Conservation (phyloP, 2,888 invertebrate genomes). For the Rapana venosa region DNA sequence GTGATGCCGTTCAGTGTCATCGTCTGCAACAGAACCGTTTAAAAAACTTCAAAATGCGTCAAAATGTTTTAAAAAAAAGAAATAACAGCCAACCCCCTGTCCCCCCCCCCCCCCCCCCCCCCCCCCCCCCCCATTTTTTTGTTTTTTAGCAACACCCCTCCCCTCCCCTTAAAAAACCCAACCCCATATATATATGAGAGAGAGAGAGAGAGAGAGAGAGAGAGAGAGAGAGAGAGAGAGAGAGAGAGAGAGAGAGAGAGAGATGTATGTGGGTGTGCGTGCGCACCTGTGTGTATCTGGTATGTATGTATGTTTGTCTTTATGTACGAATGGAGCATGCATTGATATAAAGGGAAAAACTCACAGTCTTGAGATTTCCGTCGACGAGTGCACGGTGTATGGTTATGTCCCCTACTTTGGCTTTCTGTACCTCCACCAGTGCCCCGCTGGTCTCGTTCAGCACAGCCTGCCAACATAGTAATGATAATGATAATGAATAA, state of each 20-base stretch:
- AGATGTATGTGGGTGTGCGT: background rate
- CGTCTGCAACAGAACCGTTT: conserved; percentile 9
- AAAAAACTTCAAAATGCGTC: background rate
- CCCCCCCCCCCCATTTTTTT: too few relatives aligned
- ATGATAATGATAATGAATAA: background rate
- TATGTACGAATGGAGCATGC: background rate
- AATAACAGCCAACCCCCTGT: too few relatives aligned
- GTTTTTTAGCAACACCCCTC: too few relatives aligned
- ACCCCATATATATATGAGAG: too few relatives aligned
- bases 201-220: too few relatives aligned
- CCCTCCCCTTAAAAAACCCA: too few relatives aligned
- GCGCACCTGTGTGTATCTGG: background rate
- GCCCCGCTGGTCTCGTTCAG: conserved; percentile 32
- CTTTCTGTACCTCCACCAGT: conserved; percentile 37
- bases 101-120: too few relatives aligned
- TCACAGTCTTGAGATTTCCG: conserved; percentile 34
- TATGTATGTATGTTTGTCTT: too few relatives aligned
- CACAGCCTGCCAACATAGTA: conserved; percentile 1
- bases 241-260: too few relatives aligned
- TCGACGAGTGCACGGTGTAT: conserved; percentile 24
- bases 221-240: too few relatives aligned
- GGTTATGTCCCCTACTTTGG: conserved; percentile 24
- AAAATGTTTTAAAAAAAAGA: too few relatives aligned
- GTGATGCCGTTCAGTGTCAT: conserved; percentile 14
- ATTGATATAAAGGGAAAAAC: conserved; percentile 2